These are phyloP conservation scores for Cheiracanthium punctorium DNA, from an alignment of 2,888 invertebrate species.

Conservation along the genomic window DNA sequence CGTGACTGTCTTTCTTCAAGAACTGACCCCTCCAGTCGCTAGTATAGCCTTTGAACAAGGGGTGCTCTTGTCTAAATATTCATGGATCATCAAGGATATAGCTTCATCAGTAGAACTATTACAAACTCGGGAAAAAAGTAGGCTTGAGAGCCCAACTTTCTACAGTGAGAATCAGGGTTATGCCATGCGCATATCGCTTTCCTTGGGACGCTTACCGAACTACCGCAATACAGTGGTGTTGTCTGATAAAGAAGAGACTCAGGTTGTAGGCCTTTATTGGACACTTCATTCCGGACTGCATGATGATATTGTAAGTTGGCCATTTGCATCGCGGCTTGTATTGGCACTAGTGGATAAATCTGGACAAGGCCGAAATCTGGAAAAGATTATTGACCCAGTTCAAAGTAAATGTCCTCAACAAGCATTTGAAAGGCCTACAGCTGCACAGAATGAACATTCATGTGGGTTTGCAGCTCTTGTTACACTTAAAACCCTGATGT, in stretches of 20 bases:
- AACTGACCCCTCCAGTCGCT: conserved; percentile 35
- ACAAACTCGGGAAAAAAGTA: conserved; percentile 34
- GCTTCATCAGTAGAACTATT: conserved; percentile 11
- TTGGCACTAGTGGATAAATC: conserved; percentile 30
- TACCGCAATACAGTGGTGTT: conserved; percentile 11
- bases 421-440: conserved; percentile 52
- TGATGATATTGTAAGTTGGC: conserved; percentile 59
- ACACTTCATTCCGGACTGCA: conserved; percentile 38
- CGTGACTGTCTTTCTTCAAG: conserved; percentile 50
- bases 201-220: conserved; percentile 18
- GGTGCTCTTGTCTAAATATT: conserved; percentile 39
- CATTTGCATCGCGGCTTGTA: conserved; percentile 31
- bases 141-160: conserved; percentile 54
- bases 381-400: conserved; percentile 37
- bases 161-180: conserved; percentile 65
- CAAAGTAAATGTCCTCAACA: conserved; percentile 51
- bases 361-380: not conserved
- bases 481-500: conserved; percentile 22
- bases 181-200: conserved; percentile 47
- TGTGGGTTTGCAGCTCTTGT: conserved; percentile 57
- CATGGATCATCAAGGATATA: conserved; percentile 45
- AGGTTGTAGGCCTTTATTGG: conserved; percentile 50
- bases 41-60: conserved; percentile 26
- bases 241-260: not conserved
- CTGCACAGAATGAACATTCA: conserved; percentile 45